phyloP scores from a whole-genome alignment of 2,888 invertebrate genomes.

The Lamellibrachia satsuma region DNA sequence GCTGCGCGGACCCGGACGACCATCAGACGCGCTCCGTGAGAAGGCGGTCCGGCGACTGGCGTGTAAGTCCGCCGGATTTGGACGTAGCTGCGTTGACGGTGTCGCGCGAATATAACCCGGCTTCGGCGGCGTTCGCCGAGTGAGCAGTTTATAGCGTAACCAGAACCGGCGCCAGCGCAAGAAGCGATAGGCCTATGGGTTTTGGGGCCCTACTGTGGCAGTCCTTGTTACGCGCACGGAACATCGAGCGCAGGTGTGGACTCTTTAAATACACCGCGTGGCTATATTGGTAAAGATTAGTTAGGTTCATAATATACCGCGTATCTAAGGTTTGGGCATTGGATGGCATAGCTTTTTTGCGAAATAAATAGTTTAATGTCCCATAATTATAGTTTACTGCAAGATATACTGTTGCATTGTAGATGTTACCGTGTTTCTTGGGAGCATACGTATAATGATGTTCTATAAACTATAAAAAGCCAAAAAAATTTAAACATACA shows the following conservation, averaged over 20 bases:
- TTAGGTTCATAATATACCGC: neutral
- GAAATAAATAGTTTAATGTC: neutral
- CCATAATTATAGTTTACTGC: too few species aligned
- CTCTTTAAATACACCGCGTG: neutral
- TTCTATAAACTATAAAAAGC: too few species aligned
- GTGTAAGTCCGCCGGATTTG: neutral
- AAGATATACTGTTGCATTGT: too few species aligned
- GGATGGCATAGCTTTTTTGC: neutral
- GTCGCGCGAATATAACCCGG: neutral
- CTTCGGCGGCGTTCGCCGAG: neutral
- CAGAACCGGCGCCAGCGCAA: neutral
- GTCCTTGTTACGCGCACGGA: neutral
- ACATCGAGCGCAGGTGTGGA: neutral
- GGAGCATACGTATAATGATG: too few species aligned
- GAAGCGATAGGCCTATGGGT: neutral
- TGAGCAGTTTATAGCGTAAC: constrained; percentile 11
- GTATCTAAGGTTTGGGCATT: neutral
- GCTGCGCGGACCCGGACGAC: neutral
- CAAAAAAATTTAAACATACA: too few species aligned
- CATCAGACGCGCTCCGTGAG: neutral
- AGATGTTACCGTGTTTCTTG: too few species aligned
- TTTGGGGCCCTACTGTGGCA: neutral
- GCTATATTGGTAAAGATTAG: neutral
- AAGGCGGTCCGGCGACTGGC: neutral
- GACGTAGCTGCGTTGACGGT: neutral